These are phyloP conservation scores for Oplegnathus fasciatus DNA, from an alignment of 2,113 vertebrate genomes.

Conservation along the genomic window DNA sequence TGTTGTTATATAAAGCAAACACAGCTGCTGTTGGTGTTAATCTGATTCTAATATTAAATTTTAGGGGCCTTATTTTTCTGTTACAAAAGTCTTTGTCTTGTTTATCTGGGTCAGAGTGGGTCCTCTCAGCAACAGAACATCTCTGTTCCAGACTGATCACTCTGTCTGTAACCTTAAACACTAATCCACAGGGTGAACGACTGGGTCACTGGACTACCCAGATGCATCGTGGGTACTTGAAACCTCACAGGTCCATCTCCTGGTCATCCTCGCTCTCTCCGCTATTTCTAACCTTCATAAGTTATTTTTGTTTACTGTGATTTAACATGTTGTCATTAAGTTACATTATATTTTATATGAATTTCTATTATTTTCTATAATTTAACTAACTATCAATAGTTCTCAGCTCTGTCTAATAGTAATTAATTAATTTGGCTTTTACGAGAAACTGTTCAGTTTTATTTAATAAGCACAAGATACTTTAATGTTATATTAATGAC, in stretches of 20 bases:
- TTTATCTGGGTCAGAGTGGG: conserved; percentile 47
- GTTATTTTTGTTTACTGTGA: background rate
- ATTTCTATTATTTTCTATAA: background rate
- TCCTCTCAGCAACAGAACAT: background rate
- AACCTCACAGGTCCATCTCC: background rate
- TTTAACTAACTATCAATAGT: background rate
- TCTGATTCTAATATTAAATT: conserved; percentile 16
- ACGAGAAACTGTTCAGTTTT: background rate
- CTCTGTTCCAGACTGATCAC: conserved; percentile 34
- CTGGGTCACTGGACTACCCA: conserved; percentile 13
- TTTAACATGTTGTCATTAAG: background rate
- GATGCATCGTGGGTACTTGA: conserved; percentile 20
- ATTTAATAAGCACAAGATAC: background rate
- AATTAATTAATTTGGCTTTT: too few species aligned
- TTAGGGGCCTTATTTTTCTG: background rate
- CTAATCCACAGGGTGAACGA: conserved; percentile 51
- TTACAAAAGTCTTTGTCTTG: background rate
- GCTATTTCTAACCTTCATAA: background rate
- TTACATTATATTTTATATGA: too few species aligned
- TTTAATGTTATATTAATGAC: background rate
- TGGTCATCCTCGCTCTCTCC: background rate
- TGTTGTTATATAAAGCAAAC: background rate
- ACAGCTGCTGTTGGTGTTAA: conserved; percentile 2
- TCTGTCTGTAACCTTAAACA: conserved; percentile 2
- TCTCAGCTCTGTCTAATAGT: background rate